Conservation (phyloP, 2,888 invertebrate species). For the Mythimna loreyi region DNA sequence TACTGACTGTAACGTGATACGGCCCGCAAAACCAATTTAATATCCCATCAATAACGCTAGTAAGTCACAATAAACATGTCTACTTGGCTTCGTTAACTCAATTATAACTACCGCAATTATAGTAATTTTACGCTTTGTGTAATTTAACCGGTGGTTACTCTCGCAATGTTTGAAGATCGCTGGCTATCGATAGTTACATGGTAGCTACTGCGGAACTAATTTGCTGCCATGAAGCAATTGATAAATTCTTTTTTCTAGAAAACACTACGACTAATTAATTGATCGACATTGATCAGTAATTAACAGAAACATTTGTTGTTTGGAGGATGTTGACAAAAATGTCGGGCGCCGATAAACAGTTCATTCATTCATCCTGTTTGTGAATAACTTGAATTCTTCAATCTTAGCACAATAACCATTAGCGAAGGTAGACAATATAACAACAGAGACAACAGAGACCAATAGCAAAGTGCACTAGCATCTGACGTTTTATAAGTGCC, state of each 20-base stretch:
- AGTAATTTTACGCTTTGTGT: conserved; percentile 50
- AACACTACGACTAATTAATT: neutral
- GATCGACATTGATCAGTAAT: neutral
- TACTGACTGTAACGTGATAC: conserved; percentile 43
- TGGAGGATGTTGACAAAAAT: conserved; percentile 1
- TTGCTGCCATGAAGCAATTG: conserved; percentile 21
- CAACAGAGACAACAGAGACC: conserved; percentile 5
- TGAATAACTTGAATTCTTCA: conserved; percentile 10
- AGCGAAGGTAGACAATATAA: conserved; percentile 10
- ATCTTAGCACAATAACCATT: conserved; percentile 18
- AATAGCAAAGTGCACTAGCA: no score
- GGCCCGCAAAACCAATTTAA: conserved; percentile 49
- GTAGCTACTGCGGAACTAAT: conserved; percentile 30
- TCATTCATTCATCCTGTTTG: conserved; percentile 10
- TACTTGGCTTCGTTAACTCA: conserved; percentile 51
- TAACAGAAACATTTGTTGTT: neutral
- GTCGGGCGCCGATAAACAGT: conserved; percentile 1
- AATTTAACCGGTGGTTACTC: conserved; percentile 29
- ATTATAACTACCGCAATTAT: conserved; percentile 51
- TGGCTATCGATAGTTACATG: conserved; percentile 7
- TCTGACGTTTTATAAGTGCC: no score
- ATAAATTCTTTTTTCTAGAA: conserved; percentile 17
- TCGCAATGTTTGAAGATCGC: conserved; percentile 24
- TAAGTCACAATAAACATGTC: conserved; percentile 54
- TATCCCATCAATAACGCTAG: conserved; percentile 52